Evolutionary conservation across 2,797 vertebrate species (phyloP).

Genomic region (Parambassis ranga): DNA sequence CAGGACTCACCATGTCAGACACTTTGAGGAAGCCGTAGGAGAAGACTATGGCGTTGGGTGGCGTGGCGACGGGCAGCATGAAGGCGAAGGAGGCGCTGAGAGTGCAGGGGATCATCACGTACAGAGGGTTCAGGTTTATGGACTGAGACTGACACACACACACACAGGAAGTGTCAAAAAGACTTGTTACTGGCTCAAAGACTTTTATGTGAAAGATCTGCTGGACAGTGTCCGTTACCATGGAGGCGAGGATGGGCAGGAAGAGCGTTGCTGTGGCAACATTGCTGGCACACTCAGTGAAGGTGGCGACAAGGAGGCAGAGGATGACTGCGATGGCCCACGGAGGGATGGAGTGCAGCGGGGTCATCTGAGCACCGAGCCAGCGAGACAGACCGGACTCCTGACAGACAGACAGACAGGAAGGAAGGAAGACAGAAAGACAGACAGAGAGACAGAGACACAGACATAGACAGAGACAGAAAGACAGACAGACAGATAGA

Average conservation of each 20-base stretch:
- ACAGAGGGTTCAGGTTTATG: constrained; percentile 87
- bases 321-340: constrained; percentile 85
- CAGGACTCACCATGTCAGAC: constrained; percentile 86
- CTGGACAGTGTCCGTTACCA: constrained; percentile 79
- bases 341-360: constrained; percentile 82
- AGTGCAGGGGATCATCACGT: constrained; percentile 90
- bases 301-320: constrained; percentile 83
- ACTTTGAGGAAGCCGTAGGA: constrained; percentile 87
- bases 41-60: constrained; percentile 92
- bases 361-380: constrained; percentile 89
- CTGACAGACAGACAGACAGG: constrained; percentile 64
- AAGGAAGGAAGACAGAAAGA: too few species aligned
- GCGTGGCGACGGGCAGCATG: constrained; percentile 93
- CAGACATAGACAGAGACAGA: too few species aligned
- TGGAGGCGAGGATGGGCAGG: constrained; percentile 91
- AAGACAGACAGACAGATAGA: too few species aligned
- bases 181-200: not conserved
- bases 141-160: constrained; percentile 73
- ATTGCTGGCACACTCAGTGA: constrained; percentile 95
- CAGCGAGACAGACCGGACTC: constrained; percentile 89
- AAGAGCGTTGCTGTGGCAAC: constrained; percentile 94
- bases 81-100: constrained; percentile 92
- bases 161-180: not conserved
- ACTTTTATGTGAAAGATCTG: not conserved
- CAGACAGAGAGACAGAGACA: not conserved